phyloP scores from a whole-genome alignment of 2,888 invertebrate genomes.

The Galeopsomyia nigrocyanea region DNA sequence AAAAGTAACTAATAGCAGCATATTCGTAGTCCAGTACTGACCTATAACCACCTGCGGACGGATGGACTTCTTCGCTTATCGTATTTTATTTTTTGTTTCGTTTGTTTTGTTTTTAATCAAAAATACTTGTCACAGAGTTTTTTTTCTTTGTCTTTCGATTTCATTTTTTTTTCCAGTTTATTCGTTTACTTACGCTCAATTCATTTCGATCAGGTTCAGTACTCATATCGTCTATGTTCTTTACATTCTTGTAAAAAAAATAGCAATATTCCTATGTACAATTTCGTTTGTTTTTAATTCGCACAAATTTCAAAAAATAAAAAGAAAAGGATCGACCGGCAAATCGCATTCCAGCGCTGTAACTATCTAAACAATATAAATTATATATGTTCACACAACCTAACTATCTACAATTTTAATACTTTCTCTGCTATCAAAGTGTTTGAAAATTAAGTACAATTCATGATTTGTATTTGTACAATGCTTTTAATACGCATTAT shows the following conservation, averaged over 20 bases:
- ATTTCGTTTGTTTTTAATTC: slow-evolving; percentile 27
- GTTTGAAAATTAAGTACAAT: slow-evolving; percentile 12
- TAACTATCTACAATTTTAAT: slow-evolving; percentile 26
- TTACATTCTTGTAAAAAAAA: slow-evolving; percentile 64
- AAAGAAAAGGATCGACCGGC: slow-evolving; percentile 38
- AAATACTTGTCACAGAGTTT: slow-evolving; percentile 39
- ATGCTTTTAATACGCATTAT: not conserved
- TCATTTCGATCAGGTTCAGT: slow-evolving; percentile 61
- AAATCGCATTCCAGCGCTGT: slow-evolving; percentile 51
- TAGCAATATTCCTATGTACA: slow-evolving; percentile 58
- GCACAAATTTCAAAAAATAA: slow-evolving; percentile 13
- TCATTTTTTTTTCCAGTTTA: slow-evolving; percentile 43
- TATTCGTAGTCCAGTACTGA: slow-evolving; percentile 69
- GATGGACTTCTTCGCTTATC: slow-evolving; percentile 57
- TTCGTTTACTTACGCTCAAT: slow-evolving; percentile 51
- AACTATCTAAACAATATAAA: slow-evolving; percentile 30
- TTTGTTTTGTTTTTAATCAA: slow-evolving; percentile 42
- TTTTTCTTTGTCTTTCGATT: slow-evolving; percentile 32
- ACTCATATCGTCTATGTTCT: slow-evolving; percentile 62
- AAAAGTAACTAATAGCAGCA: slow-evolving; percentile 60
- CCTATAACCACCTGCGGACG: slow-evolving; percentile 69
- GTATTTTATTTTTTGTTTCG: slow-evolving; percentile 36
- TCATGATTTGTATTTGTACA: not conserved
- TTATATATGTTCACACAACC: slow-evolving; percentile 29
- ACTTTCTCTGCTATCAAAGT: slow-evolving; percentile 27